phyloP scores from a whole-genome alignment of 2,113 vertebrate genomes.

The Corythornis cristatus region DNA sequence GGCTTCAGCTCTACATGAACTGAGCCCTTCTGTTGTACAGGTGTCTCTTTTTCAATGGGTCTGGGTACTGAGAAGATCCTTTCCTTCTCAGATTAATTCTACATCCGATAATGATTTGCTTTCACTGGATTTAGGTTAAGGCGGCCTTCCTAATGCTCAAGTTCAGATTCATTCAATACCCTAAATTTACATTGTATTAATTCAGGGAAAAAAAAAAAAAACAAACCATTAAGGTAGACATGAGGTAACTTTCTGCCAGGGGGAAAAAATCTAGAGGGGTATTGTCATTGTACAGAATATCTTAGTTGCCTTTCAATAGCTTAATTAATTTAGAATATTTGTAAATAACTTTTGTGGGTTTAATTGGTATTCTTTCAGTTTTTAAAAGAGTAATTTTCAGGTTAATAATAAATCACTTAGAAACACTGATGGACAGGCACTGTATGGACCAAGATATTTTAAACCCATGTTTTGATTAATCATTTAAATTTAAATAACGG shows the following conservation, averaged over 20 bases:
- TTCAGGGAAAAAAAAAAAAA: not conserved
- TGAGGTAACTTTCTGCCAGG: not conserved
- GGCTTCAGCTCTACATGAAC: fast-evolving
- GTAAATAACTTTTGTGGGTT: not conserved
- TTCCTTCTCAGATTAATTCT: not conserved
- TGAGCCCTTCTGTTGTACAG: fast-evolving
- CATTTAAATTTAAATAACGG: not conserved
- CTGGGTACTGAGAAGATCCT: not conserved
- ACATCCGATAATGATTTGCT: not conserved
- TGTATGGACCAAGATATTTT: not conserved
- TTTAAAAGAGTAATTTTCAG: not conserved
- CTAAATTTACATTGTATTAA: not conserved
- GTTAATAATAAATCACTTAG: not conserved
- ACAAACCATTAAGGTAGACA: not conserved
- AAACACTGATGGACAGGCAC: not conserved
- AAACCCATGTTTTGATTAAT: not conserved
- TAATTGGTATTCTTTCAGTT: not conserved
- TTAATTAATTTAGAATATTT: not conserved
- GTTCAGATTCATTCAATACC: not conserved
- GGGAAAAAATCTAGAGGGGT: fast-evolving
- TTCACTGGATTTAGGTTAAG: not conserved
- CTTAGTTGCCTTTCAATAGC: not conserved
- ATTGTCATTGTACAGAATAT: not conserved
- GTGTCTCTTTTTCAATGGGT: not conserved
- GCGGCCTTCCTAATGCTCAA: not conserved